Conservation (phyloP, 1,140 invertebrate genomes). For the Littorina saxatilis region DNA sequence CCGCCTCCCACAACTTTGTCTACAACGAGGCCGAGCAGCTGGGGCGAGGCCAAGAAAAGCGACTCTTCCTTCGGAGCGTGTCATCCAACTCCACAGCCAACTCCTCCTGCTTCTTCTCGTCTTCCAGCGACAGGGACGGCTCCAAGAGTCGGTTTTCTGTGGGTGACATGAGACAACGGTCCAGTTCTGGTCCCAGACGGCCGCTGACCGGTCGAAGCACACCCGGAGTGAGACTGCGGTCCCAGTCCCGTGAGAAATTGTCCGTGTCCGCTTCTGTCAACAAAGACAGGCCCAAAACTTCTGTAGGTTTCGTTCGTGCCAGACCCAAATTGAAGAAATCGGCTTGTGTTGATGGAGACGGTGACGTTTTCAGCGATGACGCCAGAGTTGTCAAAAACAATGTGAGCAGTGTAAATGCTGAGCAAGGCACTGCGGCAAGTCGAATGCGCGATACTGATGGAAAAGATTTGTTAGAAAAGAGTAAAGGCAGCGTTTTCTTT, state of each 20-base stretch:
- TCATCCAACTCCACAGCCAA: neutral
- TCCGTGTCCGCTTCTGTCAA: neutral
- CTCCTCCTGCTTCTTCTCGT: neutral
- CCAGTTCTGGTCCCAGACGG: neutral
- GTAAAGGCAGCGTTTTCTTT: no score
- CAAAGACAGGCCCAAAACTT: neutral
- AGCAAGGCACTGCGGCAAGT: no score
- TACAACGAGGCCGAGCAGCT: constrained; percentile 19
- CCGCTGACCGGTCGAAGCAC: neutral
- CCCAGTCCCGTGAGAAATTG: neutral
- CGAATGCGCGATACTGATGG: no score
- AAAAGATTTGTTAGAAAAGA: no score
- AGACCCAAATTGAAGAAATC: neutral
- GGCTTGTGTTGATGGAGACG: neutral
- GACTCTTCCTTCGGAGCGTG: neutral
- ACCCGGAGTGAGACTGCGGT: neutral
- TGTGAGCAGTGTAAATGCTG: no score
- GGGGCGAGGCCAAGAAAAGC: neutral
- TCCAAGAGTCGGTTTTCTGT: neutral
- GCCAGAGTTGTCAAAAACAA: no score
- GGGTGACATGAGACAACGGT: neutral
- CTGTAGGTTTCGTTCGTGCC: neutral
- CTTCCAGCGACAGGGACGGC: neutral
- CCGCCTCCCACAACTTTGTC: constrained; percentile 8
- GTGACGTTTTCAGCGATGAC: neutral